Conservation (phyloP, 2,113 vertebrate species). For the Pelusios castaneus region DNA sequence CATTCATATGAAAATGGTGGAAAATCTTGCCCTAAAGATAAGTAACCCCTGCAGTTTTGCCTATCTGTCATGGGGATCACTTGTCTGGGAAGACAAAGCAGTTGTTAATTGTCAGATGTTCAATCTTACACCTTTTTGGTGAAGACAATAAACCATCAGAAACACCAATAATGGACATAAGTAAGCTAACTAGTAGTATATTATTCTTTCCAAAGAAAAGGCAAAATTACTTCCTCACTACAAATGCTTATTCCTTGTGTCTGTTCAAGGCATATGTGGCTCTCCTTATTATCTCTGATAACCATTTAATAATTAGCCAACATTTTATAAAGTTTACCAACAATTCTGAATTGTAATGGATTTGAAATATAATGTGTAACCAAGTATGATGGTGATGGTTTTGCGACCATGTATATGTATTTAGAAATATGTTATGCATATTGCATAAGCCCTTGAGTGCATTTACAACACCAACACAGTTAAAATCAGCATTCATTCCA, state of each 20-base stretch:
- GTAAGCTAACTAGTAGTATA: background rate
- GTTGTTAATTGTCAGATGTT: conserved; percentile 36
- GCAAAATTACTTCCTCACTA: background rate
- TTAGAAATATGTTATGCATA: background rate
- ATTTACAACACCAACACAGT: background rate
- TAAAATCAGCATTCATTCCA: background rate
- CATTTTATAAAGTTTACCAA: background rate
- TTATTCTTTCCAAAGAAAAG: conserved; percentile 37
- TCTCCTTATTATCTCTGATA: background rate
- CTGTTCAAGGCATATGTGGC: background rate
- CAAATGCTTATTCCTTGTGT: background rate
- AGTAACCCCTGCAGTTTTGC: conserved; percentile 49
- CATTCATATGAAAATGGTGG: conserved; percentile 57
- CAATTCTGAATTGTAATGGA: background rate
- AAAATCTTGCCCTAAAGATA: conserved; percentile 69
- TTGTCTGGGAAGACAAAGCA: conserved; percentile 39
- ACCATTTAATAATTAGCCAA: background rate
- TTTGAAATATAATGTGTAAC: background rate
- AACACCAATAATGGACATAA: conserved; percentile 14
- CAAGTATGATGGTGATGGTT: background rate
- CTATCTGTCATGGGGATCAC: conserved; percentile 17
- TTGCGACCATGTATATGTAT: background rate
- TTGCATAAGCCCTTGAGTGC: background rate
- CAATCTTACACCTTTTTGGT: background rate
- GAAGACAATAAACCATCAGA: conserved; percentile 14